Evolutionary conservation across 1,140 invertebrate species (phyloP), one percentile per base, ranked within the genome.

Genomic region (Pseudomyrmex gracilis): DNA sequence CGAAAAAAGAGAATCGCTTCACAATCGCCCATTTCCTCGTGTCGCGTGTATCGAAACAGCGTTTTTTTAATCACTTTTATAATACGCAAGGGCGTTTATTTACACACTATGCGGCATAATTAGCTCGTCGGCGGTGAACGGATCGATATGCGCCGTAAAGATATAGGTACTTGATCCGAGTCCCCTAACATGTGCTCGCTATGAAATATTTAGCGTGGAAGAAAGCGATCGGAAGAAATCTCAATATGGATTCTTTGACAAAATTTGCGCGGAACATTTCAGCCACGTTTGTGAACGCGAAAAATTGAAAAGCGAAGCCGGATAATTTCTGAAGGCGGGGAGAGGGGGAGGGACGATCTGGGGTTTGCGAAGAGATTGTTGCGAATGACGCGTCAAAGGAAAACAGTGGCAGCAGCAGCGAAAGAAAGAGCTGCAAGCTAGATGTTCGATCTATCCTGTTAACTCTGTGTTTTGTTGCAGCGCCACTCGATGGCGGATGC

Each of bases 41-140:
- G 13, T n/a, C 20, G 17, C 22, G 22, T 24, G 47, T 64, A 55
- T 76, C 73, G 60, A 64, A 76, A 76, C 60, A 63, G 22, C 60
- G 15, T 76, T 7, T 34, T 34, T 34, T 34, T 34, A 43, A 76
- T 17, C 20, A 34, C 49, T 64, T 53, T 76, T 76, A 76, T 64
- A 76, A 76, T 64, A 51, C 10, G 45, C 58, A 76, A 53, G 47
- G 73, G 24, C 73, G 17, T 64, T 76, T 76, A 76, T 76, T 76
- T 64, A 76, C 73, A 76, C 12, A 12, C 24, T 64, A 51, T 47
- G 20, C 13, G 58, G n/a, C 47, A 22, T 76, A 76, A 76, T 76
- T 76, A 76, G 47, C 60, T 63, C 20, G 10, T 43, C 24, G 24
- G 7, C 10, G 58, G 20, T 17, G 17, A 64, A 34, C 10, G 45